Base-by-base conservation (phyloP, 2,797 vertebrate species). In the Fratercula arctica region DNA sequence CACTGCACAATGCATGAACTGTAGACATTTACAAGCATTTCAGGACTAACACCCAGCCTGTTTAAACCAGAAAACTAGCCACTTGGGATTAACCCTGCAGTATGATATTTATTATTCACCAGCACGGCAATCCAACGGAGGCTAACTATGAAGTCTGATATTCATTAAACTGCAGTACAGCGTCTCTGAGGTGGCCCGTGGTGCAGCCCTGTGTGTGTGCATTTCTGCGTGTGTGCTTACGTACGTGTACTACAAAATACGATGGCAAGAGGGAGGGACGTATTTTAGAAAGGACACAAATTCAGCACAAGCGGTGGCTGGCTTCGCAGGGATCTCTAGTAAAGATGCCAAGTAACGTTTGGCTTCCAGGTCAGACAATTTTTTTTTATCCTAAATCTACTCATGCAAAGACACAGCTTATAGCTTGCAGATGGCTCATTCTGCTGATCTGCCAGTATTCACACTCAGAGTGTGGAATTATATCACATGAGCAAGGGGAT, bases 391-490 rank as follows among this genome's bases (percentile, higher is more conserved):
- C 93, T 96, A 97, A 97, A 97, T 97, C 95, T 97, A 97, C 92
- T 95, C 96, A 97, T 97, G 97, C 97, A 97, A 97, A 97, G 80
- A 96, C 94, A 95, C 45, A 95, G 93, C 96, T 97, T 97, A 96
- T 95, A 97, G 95, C 95, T 95, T 97, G 94, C 96, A 97, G 97
- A 97, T 97, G 97, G 96, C 93, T 96, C 94, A 91, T 97, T 98
- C 94, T 97, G 97, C 97, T 98, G 97, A 97, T 94, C 96, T 97
- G 97, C 96, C 96, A 95, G 96, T 96, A 96, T 97, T 96, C 78
- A 70, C 95, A 92, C 89, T 95, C 87, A 35, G 95, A 94, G 89
- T 87, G 93, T 87, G 92, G 96, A 96, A 97, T 95, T 95, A 91
- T 96, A 95, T 93, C 93, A 82, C 89, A 94, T 89, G 92, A 97